phyloP scores from a whole-genome alignment of 2,113 vertebrate species.

The Aplodontia rufa region DNA sequence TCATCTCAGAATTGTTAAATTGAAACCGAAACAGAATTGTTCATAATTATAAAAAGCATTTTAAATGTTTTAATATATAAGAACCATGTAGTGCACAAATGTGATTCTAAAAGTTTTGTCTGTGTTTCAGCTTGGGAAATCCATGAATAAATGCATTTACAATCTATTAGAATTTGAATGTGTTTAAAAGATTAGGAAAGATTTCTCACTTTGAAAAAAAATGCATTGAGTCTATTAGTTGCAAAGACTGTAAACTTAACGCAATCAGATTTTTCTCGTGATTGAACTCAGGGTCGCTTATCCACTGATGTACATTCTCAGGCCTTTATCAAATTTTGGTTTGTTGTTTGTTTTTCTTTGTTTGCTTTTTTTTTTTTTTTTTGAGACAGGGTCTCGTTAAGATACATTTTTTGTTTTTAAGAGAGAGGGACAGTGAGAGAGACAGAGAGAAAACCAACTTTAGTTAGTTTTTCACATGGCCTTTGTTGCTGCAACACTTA shows the following conservation, averaged over 20 bases:
- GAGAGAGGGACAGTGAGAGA: too few relatives aligned
- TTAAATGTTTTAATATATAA: background rate
- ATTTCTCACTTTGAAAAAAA: background rate
- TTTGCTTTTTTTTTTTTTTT: too few relatives aligned
- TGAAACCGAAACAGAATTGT: background rate
- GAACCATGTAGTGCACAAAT: background rate
- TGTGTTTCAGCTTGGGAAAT: background rate
- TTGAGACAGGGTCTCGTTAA: too few relatives aligned
- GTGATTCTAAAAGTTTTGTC: background rate
- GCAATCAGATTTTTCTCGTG: background rate
- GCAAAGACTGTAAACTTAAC: background rate
- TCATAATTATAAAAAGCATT: background rate
- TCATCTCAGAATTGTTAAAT: background rate
- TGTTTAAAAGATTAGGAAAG: background rate
- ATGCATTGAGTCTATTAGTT: background rate
- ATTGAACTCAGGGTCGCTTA: too few relatives aligned
- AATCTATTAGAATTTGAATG: background rate
- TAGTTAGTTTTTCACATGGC: too few relatives aligned
- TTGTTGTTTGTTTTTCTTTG: too few relatives aligned
- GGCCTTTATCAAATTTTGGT: too few relatives aligned
- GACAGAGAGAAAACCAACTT: too few relatives aligned
- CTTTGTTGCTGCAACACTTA: too few relatives aligned
- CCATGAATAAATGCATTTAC: background rate
- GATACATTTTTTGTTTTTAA: too few relatives aligned
- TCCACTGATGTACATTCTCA: too few relatives aligned